phyloP scores from a whole-genome alignment of 2,888 invertebrate species.

The Cosmia trapezina region DNA sequence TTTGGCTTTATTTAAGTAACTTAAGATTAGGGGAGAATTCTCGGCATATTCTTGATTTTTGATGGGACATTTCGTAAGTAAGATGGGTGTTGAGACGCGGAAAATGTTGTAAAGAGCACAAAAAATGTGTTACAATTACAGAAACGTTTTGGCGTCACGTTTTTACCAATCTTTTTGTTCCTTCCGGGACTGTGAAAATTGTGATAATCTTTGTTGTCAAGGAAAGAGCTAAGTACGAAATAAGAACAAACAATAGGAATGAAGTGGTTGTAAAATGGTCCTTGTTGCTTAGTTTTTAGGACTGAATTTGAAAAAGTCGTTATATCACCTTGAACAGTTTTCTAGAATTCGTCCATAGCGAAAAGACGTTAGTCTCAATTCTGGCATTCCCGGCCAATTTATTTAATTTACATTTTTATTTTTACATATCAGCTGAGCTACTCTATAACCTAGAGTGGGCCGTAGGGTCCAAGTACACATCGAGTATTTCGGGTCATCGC shows the following conservation, averaged over 20 bases:
- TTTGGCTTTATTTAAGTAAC: constrained; percentile 37
- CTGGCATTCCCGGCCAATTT: not conserved
- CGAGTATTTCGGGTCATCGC: no score
- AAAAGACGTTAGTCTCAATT: not conserved
- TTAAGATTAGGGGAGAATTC: constrained; percentile 44
- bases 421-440: not conserved
- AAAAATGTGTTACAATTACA: constrained; percentile 48
- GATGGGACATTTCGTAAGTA: constrained; percentile 42
- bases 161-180: constrained; percentile 23
- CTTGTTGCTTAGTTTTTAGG: not conserved
- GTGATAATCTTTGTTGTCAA: not conserved
- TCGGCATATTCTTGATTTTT: constrained; percentile 55
- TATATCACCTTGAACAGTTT: not conserved
- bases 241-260: not conserved
- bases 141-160: constrained; percentile 28
- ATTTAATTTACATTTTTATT: not conserved
- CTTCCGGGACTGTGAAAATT: not conserved
- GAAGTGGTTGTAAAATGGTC: not conserved
- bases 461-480: no score
- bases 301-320: not conserved
- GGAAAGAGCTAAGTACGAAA: constrained; percentile 9
- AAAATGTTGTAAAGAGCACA: constrained; percentile 32
- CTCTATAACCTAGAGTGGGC: not conserved
- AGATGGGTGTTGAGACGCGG: constrained; percentile 22
- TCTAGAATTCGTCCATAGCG: not conserved